Base-by-base conservation (phyloP, 2,113 vertebrate genomes). In the Pyrgilauda ruficollis region DNA sequence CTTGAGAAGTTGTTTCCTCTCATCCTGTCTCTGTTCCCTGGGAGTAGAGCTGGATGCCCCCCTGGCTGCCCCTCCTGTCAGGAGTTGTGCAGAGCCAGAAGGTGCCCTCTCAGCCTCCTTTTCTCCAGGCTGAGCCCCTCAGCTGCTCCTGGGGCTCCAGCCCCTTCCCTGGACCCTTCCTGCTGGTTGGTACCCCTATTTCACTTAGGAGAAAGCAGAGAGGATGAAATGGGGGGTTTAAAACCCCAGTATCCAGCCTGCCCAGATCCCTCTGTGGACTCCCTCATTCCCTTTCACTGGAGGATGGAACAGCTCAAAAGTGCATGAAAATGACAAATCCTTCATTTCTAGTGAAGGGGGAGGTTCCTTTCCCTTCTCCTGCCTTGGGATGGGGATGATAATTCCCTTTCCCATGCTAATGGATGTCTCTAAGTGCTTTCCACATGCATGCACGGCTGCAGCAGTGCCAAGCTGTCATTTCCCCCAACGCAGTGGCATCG, bases 371-470 rank as follows among this genome's bases (percentile, higher is more conserved):
- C 53, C 26, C 53, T 79, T 62, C 74, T 89, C 37, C 33, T 59
- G 52, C 84, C 69, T 55, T 68, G 62, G 46, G 67, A 7, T 28
- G 67, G 76, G 39, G 68, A 50, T 43, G 75, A 9, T 67, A 61
- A 74, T 84, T 90, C 87, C 47, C 39, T 56, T 70, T 63, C 64
- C 82, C 7, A 14, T 6, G 67, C 75, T 90, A 59, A 62, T 58
- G 68, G 83, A 50, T 86, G 83, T 35, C 78, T 55, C 58, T 39
- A 75, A 87, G 93, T 62, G 89, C 96, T 95, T 83, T 85, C 41
- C 77, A n/a, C 33, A 35, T 19, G 81, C 84, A 23, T 15, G 69
- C 62, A 5, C 35, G 91, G 91, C 93, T 91, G 93, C 89, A 68
- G 87, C 72, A 69, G 75, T 24, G 27, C 85, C 39, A 5, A 30